Base-by-base conservation (phyloP, 2,797 vertebrate genomes). In the Typhlichthys subterraneus region DNA sequence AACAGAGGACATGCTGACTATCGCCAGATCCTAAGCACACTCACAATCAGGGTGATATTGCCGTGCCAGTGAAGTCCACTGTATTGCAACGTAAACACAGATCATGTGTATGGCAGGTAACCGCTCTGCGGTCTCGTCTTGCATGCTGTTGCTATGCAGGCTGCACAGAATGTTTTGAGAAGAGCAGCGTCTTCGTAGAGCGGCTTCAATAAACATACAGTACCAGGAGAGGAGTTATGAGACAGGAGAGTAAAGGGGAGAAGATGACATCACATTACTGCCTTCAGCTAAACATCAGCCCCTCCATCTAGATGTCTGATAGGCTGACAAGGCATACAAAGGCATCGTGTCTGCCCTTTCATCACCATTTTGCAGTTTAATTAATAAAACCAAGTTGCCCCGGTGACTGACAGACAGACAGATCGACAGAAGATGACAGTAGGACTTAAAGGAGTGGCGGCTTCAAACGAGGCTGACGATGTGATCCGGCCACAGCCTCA, bases 391-490 rank as follows among this genome's bases (percentile, higher is more conserved):
- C 12, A 54, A 75, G 68, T 57, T 61, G 70, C n/a, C 29, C 63
- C 67, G 48, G 74, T 74, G 75, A 79, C 69, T 80, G 76, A 75
- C 72, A 82, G 63, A 46, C 57, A 33, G 53, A 68, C 9, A 42
- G 9, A 42, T 23, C 10, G 9, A 42, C 38, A 42, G 9, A 42
- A 42, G 38, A 29, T 29, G 23, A 29, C 23, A 29, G 38, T 4
- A 42, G 5, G 38, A 42, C 38, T 42, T 5, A 3, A 42, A 76
- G 57, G 62, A 81, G 65, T 33, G 42, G 15, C 13, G 65, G 80
- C 83, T 79, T 86, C 79, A 81, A 87, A 83, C 79, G 61, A 65
- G 61, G 64, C 80, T 86, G 62, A 79, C 73, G 73, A 79, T 77
- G 57, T 59, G 68, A 67, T 70, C 63, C 23, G 77, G 76, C 73